Percentiles rank a stretch among this genome's conserved stretches.
Evolutionary conservation across 2,888 invertebrate genomes (phyloP).

Genomic region (Pyrrhosoma nymphula): DNA sequence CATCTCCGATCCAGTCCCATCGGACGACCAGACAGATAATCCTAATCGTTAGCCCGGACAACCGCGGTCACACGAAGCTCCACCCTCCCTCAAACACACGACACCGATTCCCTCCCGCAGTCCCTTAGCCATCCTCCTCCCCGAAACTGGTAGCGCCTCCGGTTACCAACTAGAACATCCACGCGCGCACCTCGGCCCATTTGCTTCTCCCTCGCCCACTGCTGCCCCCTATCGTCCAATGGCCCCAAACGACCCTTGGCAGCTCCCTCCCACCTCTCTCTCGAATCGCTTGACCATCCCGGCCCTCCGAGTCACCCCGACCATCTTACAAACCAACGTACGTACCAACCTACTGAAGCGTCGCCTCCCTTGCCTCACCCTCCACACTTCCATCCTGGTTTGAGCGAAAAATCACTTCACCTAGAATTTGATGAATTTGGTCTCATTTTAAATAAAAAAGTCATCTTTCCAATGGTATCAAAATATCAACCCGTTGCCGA

Average conservation of each 20-base stretch:
- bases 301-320: background rate
- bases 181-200: too few species aligned
- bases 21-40: background rate
- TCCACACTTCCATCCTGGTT: background rate
- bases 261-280: too few species aligned
- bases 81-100: background rate
- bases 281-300: background rate
- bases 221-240: too few species aligned
- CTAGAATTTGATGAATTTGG: too few species aligned
- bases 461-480: too few species aligned
- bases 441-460: too few species aligned
- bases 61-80: background rate
- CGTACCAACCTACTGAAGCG: too few species aligned
- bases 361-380: background rate
- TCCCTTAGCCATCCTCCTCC: background rate
- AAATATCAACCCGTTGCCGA: too few species aligned
- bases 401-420: too few species aligned
- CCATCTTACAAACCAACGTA: background rate
- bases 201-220: too few species aligned
- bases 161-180: background rate
- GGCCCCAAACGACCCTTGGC: too few species aligned
- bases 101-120: too few species aligned
- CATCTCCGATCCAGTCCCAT: background rate
- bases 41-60: background rate
- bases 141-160: background rate